A percentile compares a stretch with the other conserved stretches of the same genome.
Conservation (phyloP, 2,113 vertebrate genomes). For the Polyodon spathula region DNA sequence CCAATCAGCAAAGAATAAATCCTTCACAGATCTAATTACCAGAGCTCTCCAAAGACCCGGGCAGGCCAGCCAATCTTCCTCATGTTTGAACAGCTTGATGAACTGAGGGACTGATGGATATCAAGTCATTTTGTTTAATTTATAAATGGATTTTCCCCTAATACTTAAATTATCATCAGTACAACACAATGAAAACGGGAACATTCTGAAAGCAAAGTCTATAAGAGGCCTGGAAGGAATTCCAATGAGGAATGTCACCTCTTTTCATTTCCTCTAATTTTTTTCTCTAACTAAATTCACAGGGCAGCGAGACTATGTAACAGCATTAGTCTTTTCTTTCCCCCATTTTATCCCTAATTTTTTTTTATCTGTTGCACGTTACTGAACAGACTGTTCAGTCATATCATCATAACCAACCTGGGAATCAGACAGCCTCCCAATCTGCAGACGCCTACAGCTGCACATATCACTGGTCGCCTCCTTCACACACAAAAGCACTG, state of each 20-base stretch:
- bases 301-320: conserved; percentile 73
- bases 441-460: not conserved
- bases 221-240: conserved; percentile 85
- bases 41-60: conserved; percentile 89
- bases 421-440: too few relatives aligned
- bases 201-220: conserved; percentile 93
- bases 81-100: conserved; percentile 99
- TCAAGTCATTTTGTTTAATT: conserved; percentile 99
- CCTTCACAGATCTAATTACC: conserved; percentile 98
- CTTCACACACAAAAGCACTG: too few relatives aligned
- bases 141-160: conserved; percentile 99
- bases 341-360: conserved; percentile 44
- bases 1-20: conserved; percentile 98
- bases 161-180: conserved; percentile 99
- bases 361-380: too few relatives aligned
- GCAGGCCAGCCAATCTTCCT: conserved; percentile 92
- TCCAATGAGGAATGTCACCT: conserved; percentile 88
- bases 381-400: conserved; percentile 25
- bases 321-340: conserved; percentile 69
- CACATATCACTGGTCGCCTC: not conserved
- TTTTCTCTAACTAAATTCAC: conserved; percentile 83
- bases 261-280: conserved; percentile 79
- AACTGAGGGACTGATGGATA: conserved; percentile 99
- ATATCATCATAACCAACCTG: conserved; percentile 17
- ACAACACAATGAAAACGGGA: conserved; percentile 95